Base-by-base conservation (phyloP, 2,888 invertebrate genomes). In the Seira ritae region DNA sequence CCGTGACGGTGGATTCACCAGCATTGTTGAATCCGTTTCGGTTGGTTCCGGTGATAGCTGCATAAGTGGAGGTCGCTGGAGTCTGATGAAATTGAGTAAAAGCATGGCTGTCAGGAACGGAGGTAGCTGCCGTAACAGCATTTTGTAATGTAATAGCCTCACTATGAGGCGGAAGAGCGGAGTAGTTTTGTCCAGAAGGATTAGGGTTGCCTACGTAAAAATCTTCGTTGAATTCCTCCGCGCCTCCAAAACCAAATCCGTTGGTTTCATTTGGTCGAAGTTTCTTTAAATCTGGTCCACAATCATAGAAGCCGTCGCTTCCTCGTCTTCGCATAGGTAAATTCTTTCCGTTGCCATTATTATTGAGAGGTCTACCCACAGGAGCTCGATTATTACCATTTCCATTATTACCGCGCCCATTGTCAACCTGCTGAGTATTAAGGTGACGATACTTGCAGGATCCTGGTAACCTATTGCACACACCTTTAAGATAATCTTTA, bases 401-500 rank as follows among this genome's bases (percentile, higher is more conserved):
- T 1, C 75, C 68, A 20, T 75, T 80, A 60, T 46, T 46, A 70
- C 62, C 8, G 2, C 62, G 50, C 6, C 68, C 60, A 24, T 68
- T 68, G 12, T 80, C 80, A 66, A 50, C n/a, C n/a, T n/a, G 74
- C 37, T 75, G 80, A 0, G 74, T 24, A 68, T 65, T 69, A 22
- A 78, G 50, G 19, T 81, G 85, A 22, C 85, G 73, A 46, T 81
- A 85, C 67, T 78, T 78, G 37, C 85, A 85, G 3, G 77, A 86
- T 0, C 88, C 87, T 15, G 83, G 77, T 17, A 85, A 86, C 23
- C 88, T 70, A 42, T 88, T 87, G 72, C 88, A 88, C 19, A 86
- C 46, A 8, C 88, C 88, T 81, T 88, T 88, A 10, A 88, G 68
- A 79, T 75, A 93, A 85, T 94, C 93, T 90, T 93, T 94, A 90